Evolutionary conservation across 2,888 invertebrate species (phyloP).

Genomic region (Nymphalis urticae): DNA sequence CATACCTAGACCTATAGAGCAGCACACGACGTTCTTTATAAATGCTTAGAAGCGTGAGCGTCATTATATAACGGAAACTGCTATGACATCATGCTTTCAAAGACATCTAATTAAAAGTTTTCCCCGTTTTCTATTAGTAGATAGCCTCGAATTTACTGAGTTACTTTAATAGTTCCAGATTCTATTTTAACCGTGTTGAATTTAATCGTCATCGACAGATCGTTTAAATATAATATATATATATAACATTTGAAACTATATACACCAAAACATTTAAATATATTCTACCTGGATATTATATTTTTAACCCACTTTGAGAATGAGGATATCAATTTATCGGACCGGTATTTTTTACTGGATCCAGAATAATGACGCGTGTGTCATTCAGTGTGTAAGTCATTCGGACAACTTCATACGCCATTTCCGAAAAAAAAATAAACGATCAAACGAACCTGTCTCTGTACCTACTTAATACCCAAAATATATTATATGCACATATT

Average conservation of each 20-base stretch:
- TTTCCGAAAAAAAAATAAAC: too few species aligned
- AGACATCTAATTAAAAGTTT: conserved; percentile 29
- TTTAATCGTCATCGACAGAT: neutral
- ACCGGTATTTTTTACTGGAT: too few species aligned
- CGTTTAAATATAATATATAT: neutral
- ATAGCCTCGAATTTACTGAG: conserved; percentile 53
- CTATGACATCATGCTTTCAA: conserved; percentile 23
- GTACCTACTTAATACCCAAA: too few species aligned
- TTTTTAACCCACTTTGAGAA: too few species aligned
- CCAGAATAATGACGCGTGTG: too few species aligned
- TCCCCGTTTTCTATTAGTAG: conserved; percentile 46
- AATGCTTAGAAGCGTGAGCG: conserved; percentile 5
- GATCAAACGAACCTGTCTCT: too few species aligned
- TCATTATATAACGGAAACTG: conserved; percentile 22
- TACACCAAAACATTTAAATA: too few species aligned
- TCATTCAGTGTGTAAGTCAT: too few species aligned
- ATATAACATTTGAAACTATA: neutral
- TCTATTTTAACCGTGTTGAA: conserved; percentile 26
- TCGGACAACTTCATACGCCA: too few species aligned
- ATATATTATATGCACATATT: too few species aligned
- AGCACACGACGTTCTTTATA: conserved; percentile 12
- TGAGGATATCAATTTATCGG: too few species aligned
- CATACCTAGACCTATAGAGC: neutral
- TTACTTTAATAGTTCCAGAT: conserved; percentile 44
- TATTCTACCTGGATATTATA: too few species aligned